phyloP scores from a whole-genome alignment of 1,140 invertebrate genomes.

The Caerostris darwini region DNA sequence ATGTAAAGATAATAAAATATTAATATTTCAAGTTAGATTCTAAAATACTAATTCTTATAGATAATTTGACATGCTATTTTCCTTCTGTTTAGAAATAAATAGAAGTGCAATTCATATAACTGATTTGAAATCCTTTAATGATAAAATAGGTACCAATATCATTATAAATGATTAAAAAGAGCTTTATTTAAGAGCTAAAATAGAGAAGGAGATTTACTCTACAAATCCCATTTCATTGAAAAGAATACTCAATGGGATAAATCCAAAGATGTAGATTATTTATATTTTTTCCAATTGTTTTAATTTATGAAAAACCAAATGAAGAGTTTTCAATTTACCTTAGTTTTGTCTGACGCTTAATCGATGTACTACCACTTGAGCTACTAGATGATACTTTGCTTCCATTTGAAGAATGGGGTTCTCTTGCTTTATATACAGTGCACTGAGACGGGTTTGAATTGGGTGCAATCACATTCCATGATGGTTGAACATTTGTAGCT shows the following conservation, averaged over 20 bases:
- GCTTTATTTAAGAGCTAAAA: too few relatives aligned
- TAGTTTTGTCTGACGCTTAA: conserved; percentile 76
- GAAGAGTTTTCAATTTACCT: conserved; percentile 31
- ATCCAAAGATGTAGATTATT: neutral
- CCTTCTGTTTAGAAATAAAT: too few relatives aligned
- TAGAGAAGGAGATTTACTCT: neutral
- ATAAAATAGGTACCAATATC: too few relatives aligned
- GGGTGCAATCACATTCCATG: conserved; percentile 77
- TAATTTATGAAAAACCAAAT: neutral
- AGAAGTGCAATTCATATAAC: too few relatives aligned
- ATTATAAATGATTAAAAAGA: too few relatives aligned
- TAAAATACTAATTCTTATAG: too few relatives aligned
- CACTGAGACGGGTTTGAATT: conserved; percentile 68
- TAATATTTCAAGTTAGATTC: too few relatives aligned
- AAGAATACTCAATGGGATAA: neutral
- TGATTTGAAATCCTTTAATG: too few relatives aligned
- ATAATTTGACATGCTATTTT: too few relatives aligned
- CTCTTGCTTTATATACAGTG: conserved; percentile 37
- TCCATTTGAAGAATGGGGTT: conserved; percentile 66
- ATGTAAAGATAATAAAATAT: too few relatives aligned
- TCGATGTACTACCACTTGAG: conserved; percentile 44
- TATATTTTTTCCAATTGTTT: neutral
- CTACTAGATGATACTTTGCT: conserved; percentile 31
- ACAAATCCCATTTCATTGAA: neutral
- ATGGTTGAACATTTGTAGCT: conserved; percentile 75